Base-by-base conservation (phyloP, 2,797 vertebrate genomes). In the Tarsius wallacei region DNA sequence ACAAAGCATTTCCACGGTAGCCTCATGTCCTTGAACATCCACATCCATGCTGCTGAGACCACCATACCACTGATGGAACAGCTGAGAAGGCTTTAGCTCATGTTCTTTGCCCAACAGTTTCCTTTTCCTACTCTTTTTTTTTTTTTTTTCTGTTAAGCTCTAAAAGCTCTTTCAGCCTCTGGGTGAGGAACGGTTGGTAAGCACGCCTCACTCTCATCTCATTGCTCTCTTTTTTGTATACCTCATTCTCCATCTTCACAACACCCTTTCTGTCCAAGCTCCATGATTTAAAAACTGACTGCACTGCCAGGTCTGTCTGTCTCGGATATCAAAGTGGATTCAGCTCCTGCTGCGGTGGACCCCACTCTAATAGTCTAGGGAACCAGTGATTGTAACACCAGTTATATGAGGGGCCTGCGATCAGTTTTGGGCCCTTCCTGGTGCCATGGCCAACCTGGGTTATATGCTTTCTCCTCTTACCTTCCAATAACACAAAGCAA, bases 101-200 rank as follows among this genome's bases (percentile, higher is more conserved):
- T 70, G 22, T 8, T 84, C 87, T 94, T 78, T 84, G 33, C 53
- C 87, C 94, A 87, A 0, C 16, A 14, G 5, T 66, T 61, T 90
- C 78, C 66, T 59, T 95, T 73, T 61, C 76, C 53, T 42, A 6
- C 71, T 59, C 59, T 49, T 87, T 42, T 42, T 42, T 68, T 76
- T 49, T 87, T 42, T 42, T 42, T 68, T 76, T 31, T 42, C 55
- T 71, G 13, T 93, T 94, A 61, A 73, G 83, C 64, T 97, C 19
- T 82, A 12, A 93, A 88, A 91, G 71, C 63, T 85, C 94, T 93
- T 86, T 77, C n/a, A 28, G 73, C 59, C 36, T 95, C 22, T 73
- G 49, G 59, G 64, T 77, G 33, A 93, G 81, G 22, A 68, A 87
- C 64, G n/a, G 74, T 80, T 76, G 55, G 82, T 73, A 82, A 87